phyloP scores from a whole-genome alignment of 2,113 vertebrate species.

The Physeter macrocephalus region DNA sequence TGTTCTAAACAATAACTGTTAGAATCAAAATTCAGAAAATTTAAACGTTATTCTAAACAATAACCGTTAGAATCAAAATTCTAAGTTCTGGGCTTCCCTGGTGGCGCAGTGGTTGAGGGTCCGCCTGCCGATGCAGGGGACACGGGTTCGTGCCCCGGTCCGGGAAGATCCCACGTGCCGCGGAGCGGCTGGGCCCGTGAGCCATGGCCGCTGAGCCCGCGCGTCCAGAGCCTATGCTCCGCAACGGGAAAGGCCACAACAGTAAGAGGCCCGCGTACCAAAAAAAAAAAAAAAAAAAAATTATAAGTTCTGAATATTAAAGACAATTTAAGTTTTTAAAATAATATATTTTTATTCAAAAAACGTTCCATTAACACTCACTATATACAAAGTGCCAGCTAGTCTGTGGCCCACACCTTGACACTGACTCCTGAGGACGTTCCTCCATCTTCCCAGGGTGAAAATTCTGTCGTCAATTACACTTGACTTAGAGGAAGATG shows the following conservation, averaged over 20 bases:
- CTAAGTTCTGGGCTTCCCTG: too few species aligned
- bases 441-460: not conserved
- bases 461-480: conserved; percentile 7
- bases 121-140: too few species aligned
- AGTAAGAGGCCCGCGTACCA: too few species aligned
- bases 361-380: not conserved
- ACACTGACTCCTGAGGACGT: not conserved
- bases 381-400: not conserved
- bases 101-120: too few species aligned
- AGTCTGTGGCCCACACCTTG: not conserved
- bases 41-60: not conserved
- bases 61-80: not conserved
- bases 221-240: too few species aligned
- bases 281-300: too few species aligned
- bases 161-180: too few species aligned
- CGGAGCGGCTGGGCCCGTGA: too few species aligned
- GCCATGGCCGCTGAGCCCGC: too few species aligned
- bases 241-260: too few species aligned
- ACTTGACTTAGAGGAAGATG: conserved; percentile 9
- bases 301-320: not conserved
- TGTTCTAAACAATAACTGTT: not conserved
- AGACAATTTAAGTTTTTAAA: not conserved
- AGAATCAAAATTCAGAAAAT: not conserved
- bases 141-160: too few species aligned
- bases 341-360: not conserved